Evolutionary conservation across 2,888 invertebrate species (phyloP), one percentile per base, ranked within the genome.

Genomic region (Drosophila emarginata): DNA sequence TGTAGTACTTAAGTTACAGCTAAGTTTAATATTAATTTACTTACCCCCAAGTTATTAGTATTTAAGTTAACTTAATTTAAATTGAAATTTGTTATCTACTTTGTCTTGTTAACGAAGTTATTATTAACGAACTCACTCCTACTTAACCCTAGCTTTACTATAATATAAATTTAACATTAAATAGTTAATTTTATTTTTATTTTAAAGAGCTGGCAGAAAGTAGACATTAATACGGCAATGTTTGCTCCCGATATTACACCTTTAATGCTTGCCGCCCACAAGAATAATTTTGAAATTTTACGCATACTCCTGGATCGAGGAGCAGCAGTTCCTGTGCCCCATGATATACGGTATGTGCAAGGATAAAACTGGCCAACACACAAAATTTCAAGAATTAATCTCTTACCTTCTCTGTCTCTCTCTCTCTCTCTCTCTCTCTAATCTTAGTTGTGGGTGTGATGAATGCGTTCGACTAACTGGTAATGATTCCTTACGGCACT

Each of bases 211-310:
- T 97, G 97, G 97, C 96, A 97, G 91, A 96, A 94, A 90, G 95
- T 96, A 50, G 96, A 97, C 89, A 93, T 95, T 15, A 95, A 95
- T 78, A 95, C 95, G 5, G 96, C 96, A 1, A 95, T 95, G 91
- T 98, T 98, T 92, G 96, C 98, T 0, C 96, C 97, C 0, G 98
- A 99, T 91, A 95, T 98, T 79, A 98, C 98, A 0, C 98, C 98
- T 0, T 93, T 99, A 68, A 96, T 98, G 89, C 93, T 98, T 78
- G 98, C 98, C 0, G 98, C 98, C 26, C 98, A 98, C 90, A 94
- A 96, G 89, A 97, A 98, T 91, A 98, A 98, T 93, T 98, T 98
- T 89, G 98, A 98, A 93, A 98, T 98, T 85, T 94, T 99, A 78
- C 98, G 98, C 92, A 95, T 99, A 63, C 93, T 99, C 18, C 93